Base-by-base conservation (phyloP, 2,113 vertebrate species). In the Climacteris rufus region DNA sequence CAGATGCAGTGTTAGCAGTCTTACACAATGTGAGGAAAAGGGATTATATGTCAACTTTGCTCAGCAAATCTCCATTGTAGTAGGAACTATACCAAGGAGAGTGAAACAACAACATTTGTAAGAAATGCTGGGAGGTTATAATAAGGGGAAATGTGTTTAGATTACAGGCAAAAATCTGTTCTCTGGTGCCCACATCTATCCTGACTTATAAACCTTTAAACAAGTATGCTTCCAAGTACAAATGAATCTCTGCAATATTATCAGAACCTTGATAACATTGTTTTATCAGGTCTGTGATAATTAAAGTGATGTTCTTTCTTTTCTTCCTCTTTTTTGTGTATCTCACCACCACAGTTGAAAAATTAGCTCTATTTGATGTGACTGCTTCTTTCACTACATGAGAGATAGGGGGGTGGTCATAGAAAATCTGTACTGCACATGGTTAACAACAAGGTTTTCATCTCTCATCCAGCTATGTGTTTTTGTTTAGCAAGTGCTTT, bases 21-120 rank as follows among this genome's bases (percentile, higher is more conserved):
- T 40, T 9, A 4, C 25, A 49, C 19, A 47, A 61, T 0, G 0
- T 20, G 33, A 71, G 39, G 35, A 9, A 59, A 78, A 37, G 40
- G 27, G 31, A 14, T 79, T 52, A 16, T n/a, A 5, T 45, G 50
- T 57, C 53, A 70, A 50, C 24, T 83, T 72, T 52, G 47, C 19
- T 81, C 33, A 89, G 71, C 22, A 83, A 64, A 71, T 63, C 60
- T 28, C 17, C 21, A 1, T 7, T 90, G 40, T 52, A 74, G 19
- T 68, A 59, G 47, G 45, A 85, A 35, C 15, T 64, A 3, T 13
- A 63, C 40, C 20, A 75, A 53, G 30, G 53, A 28, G 42, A 60
- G 15, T 27, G 52, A 68, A 90, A n/a, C 16, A 90, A 37, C 16
- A 70, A 0, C 21, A 24, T 25, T 50, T 66, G 14, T 57, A 33